These are phyloP conservation scores for Lasioglossum vierecki DNA, from an alignment of 2,888 invertebrate genomes.

Conservation along the genomic window DNA sequence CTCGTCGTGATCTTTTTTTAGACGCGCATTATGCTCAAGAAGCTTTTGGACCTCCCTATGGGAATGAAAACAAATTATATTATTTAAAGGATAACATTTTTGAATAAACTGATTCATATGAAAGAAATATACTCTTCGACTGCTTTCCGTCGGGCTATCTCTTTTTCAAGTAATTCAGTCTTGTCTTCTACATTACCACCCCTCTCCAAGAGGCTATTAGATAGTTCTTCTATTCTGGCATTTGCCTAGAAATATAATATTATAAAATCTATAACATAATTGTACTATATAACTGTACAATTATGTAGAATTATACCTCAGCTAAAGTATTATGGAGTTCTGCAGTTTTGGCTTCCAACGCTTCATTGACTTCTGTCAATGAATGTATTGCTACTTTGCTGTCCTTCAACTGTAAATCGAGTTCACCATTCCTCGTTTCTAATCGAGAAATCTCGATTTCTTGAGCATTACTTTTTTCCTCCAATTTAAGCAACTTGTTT, in stretches of 20 bases:
- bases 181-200: not conserved
- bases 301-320: not conserved
- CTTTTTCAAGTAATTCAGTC: not conserved
- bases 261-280: not conserved
- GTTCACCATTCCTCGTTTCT: slow-evolving; percentile 72
- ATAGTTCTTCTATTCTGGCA: not conserved
- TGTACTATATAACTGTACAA: not conserved
- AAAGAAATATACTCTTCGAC: not conserved
- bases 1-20: not conserved
- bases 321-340: slow-evolving; percentile 28
- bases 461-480: slow-evolving; percentile 76
- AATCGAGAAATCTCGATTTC: slow-evolving; percentile 73
- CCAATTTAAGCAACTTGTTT: slow-evolving; percentile 73
- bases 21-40: slow-evolving; percentile 60
- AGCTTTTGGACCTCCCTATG: slow-evolving; percentile 73
- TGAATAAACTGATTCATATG: not conserved
- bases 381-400: slow-evolving; percentile 29
- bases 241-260: not conserved
- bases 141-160: not conserved
- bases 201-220: not conserved
- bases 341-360: slow-evolving; percentile 55
- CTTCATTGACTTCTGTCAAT: slow-evolving; percentile 33
- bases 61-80: not conserved
- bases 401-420: slow-evolving; percentile 69
- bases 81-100: not conserved